Conservation (phyloP, 2,888 invertebrate genomes). For the Yponomeuta sedellus region DNA sequence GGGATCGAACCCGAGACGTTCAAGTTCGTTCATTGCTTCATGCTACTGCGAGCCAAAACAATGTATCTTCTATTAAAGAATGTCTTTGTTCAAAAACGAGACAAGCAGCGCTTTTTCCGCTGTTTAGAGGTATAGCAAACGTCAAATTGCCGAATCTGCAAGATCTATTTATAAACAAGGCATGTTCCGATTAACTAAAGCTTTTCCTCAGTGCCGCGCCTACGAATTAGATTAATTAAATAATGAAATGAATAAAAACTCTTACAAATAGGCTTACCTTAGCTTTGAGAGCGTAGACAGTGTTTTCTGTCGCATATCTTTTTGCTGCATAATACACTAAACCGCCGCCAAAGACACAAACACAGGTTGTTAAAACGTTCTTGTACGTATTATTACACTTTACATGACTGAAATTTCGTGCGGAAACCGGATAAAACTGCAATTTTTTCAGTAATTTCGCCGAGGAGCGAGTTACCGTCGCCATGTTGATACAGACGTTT, state of each 20-base stretch:
- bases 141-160: conserved; percentile 33
- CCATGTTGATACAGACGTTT: conserved; percentile 61
- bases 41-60: too few species aligned
- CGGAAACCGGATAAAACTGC: conserved; percentile 44
- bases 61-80: too few species aligned
- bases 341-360: conserved; percentile 60
- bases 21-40: too few species aligned
- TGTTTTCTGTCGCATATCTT: conserved; percentile 49
- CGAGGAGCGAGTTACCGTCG: conserved; percentile 63
- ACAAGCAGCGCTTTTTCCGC: not conserved
- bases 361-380: conserved; percentile 56
- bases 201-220: not conserved
- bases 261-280: conserved; percentile 50
- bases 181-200: not conserved
- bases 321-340: conserved; percentile 54
- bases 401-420: conserved; percentile 50
- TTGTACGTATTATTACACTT: conserved; percentile 44
- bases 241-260: not conserved
- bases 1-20: too few species aligned
- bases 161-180: conserved; percentile 49
- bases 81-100: too few species aligned
- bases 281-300: conserved; percentile 66
- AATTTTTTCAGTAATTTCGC: conserved; percentile 62
- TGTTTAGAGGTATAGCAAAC: conserved; percentile 23
- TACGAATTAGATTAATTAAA: not conserved